These are phyloP conservation scores for Rhodophaea formosa DNA, from an alignment of 2,888 invertebrate species.

Conservation along the genomic window DNA sequence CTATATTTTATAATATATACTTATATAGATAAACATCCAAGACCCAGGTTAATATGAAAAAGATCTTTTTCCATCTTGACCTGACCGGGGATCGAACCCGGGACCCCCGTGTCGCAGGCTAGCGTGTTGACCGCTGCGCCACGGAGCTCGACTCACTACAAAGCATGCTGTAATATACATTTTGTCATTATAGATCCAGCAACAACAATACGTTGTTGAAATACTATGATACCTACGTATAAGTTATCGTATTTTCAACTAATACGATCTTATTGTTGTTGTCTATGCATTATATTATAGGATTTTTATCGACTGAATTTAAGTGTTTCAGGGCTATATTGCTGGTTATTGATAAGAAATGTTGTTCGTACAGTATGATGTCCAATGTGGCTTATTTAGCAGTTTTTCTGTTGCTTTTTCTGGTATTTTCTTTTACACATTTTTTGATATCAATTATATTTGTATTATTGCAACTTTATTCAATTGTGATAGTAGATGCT, in stretches of 20 bases:
- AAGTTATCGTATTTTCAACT: background rate
- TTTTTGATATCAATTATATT: conserved; percentile 21
- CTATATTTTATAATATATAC: too few species aligned
- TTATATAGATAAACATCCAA: too few species aligned
- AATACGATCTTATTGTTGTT: background rate
- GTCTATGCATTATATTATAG: conserved; percentile 35
- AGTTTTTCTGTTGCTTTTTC: conserved; percentile 31
- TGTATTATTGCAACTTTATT: conserved; percentile 16
- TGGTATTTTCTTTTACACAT: conserved; percentile 28
- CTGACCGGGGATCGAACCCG: too few species aligned
- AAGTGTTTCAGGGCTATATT: conserved; percentile 52
- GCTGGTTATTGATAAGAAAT: conserved; percentile 45
- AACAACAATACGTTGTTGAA: background rate
- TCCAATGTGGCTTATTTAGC: conserved; percentile 46
- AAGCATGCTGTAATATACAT: conserved; percentile 60
- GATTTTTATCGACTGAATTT: conserved; percentile 67
- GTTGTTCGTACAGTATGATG: conserved; percentile 43
- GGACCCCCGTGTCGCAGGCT: too few species aligned
- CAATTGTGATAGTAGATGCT: conserved; percentile 36
- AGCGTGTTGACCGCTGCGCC: too few species aligned
- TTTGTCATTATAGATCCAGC: conserved; percentile 22
- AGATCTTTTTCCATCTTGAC: too few species aligned
- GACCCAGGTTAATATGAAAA: too few species aligned
- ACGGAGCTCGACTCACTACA: too few species aligned
- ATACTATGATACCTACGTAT: background rate